Conservation (phyloP, 2,113 vertebrate genomes). For the Tachycineta bicolor region DNA sequence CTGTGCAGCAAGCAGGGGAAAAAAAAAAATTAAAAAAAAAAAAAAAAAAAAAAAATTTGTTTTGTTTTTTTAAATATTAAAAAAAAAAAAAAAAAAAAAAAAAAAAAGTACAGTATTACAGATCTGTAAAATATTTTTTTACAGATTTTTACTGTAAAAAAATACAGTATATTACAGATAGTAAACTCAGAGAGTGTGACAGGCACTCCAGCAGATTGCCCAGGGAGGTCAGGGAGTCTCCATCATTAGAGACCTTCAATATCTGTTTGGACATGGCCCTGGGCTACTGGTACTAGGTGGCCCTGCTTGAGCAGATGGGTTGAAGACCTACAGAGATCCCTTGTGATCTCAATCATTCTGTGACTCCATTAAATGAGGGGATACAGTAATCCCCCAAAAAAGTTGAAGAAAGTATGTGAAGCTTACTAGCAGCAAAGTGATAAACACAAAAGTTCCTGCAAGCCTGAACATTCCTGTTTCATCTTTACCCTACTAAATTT, state of each 20-base stretch:
- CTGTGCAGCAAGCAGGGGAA: background rate
- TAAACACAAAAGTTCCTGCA: conserved; percentile 23
- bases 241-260: background rate
- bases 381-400: background rate
- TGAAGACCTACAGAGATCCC: background rate
- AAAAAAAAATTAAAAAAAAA: background rate
- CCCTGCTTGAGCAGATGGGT: background rate
- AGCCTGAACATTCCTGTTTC: background rate
- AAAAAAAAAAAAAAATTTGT: background rate
- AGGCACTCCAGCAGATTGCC: background rate
- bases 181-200: background rate
- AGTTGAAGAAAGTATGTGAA: background rate
- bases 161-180: background rate
- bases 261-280: background rate
- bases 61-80: background rate
- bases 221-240: background rate
- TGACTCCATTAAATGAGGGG: background rate
- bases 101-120: too few species aligned
- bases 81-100: background rate
- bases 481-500: conserved; percentile 34
- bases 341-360: background rate
- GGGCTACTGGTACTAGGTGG: background rate
- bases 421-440: background rate
- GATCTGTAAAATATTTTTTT: too few species aligned
- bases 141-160: too few species aligned